phyloP scores from a whole-genome alignment of 2,113 vertebrate genomes.

The Brachionichthys hirsutus region DNA sequence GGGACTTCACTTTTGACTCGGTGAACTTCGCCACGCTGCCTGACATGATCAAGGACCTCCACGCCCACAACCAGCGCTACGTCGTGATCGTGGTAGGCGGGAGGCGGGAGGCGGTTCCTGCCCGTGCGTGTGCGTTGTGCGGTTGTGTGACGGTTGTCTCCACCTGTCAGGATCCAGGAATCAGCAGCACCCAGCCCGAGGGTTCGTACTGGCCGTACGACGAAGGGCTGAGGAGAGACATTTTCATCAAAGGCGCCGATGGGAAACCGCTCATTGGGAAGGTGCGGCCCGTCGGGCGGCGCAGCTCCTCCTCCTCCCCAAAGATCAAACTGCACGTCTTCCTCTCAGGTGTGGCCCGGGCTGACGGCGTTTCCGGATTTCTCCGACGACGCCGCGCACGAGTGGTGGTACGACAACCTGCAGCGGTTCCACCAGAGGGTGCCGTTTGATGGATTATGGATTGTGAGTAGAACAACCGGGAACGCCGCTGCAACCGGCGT shows the following conservation, averaged over 20 bases:
- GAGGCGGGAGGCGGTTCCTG: conserved; percentile 10
- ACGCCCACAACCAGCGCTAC: conserved; percentile 75
- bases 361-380: conserved; percentile 86
- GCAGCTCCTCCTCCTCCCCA: background rate
- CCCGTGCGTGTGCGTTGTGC: background rate
- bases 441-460: conserved; percentile 85
- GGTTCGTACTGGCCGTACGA: conserved; percentile 87
- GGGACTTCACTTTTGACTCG: conserved; percentile 84
- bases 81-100: conserved; percentile 84
- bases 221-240: conserved; percentile 79
- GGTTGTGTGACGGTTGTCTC: conserved; percentile 11
- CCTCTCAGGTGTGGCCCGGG: conserved; percentile 87
- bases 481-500: background rate
- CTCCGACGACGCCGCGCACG: conserved; percentile 78
- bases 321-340: background rate
- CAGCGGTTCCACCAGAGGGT: conserved; percentile 77
- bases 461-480: conserved; percentile 51
- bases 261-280: conserved; percentile 82
- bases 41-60: conserved; percentile 79
- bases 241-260: conserved; percentile 84
- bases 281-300: conserved; percentile 64
- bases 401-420: conserved; percentile 89
- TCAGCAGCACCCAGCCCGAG: conserved; percentile 80
- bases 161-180: conserved; percentile 82
- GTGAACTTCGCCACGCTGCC: conserved; percentile 78